Base-by-base conservation (phyloP, 2,113 vertebrate genomes). In the Chroicocephalus ridibundus region DNA sequence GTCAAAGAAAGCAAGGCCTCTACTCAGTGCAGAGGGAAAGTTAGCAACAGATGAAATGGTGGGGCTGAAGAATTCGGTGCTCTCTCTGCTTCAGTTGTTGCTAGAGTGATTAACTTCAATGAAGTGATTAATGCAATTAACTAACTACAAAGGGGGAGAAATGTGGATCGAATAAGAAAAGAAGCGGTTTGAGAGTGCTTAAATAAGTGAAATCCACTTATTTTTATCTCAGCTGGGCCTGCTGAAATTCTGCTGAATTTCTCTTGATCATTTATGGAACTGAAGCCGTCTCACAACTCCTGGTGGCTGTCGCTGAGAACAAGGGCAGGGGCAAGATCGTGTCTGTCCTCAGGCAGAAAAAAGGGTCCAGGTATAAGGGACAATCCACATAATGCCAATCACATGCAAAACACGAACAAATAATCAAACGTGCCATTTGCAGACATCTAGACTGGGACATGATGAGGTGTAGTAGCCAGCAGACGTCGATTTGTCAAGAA, bases 91-190 rank as follows among this genome's bases (percentile, higher is more conserved):
- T 88, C 79, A 51, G 1, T 88, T 92, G 61, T 58, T 94, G 46
- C 79, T 51, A 12, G 62, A 69, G 34, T 54, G 66, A 85, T 91
- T 80, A 94, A 89, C 74, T 87, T 94, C 77, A 90, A 1, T 77
- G 81, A 90, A 91, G 87, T 95, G 92, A 80, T 90, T 95, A 94
- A 97, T 96, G 75, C 92, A 97, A 97, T 97, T 96, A 91, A 11
- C 90, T 77, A 44, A 77, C 93, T 96, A 96, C 96, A 97, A 97
- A 96, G 84, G 10, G 36, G 40, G 25, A 95, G 62, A 95, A 77
- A 94, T 71, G 51, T 52, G 58, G 82, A 82, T 91, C 1, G 26
- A 85, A 79, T 69, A 94, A 89, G 91, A 86, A 70, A 96, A 82
- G 34, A 61, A 91, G 42, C 74, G 42, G 34, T 62, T 69, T 82